Base-by-base conservation (phyloP, 2,888 invertebrate species). In the Lasioglossum oenotherae region DNA sequence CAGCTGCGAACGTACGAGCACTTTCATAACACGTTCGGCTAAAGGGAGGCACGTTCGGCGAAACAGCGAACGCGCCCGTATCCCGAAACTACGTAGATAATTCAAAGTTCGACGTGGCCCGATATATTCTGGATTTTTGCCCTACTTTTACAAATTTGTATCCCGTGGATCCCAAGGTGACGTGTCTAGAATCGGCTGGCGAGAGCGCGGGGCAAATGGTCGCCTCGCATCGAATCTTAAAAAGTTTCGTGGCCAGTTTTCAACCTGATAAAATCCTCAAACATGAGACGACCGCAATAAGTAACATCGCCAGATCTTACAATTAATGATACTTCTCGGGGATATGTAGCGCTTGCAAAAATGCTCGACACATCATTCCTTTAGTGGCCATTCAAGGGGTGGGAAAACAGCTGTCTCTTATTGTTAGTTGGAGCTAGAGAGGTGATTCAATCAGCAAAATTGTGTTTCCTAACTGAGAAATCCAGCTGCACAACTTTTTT, bases 211-310 rank as follows among this genome's bases (percentile, higher is more conserved):
- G 67, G 86, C 74, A 87, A 90, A 90, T 79, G 85, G 81, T 31
- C 49, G 80, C 10, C 27, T 72, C 41, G 82, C 82, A 35, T 87
- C 79, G 87, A 90, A 89, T 90, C 79, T 69, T 72, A 75, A 89
- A 89, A 53, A 23, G 53, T n/a, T 53, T 53, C 23, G 23, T n/a
- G 53, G 23, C 53, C 23, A 53, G 23, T 53, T 53, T 53, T n/a
- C 8, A 53, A 53, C 53, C 8, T 53, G 53, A 53, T n/a, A 49
- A 49, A 49, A 49, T 23, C 49, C 23, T 6, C 46, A 1, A 49
- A 19, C 19, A 16, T 46, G 16, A 1, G 46, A 46, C 16, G 49
- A 5, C 49, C 16, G 5, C 19, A 19, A 49, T 38, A 41, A 12
- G 23, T 8, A 53, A 23, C 19, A 53, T 53, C 23, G 23, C 23